Percentiles rank a stretch among this genome's conserved stretches.
Evolutionary conservation across 2,797 vertebrate genomes (phyloP).

Genomic region (Sarcoramphus papa): DNA sequence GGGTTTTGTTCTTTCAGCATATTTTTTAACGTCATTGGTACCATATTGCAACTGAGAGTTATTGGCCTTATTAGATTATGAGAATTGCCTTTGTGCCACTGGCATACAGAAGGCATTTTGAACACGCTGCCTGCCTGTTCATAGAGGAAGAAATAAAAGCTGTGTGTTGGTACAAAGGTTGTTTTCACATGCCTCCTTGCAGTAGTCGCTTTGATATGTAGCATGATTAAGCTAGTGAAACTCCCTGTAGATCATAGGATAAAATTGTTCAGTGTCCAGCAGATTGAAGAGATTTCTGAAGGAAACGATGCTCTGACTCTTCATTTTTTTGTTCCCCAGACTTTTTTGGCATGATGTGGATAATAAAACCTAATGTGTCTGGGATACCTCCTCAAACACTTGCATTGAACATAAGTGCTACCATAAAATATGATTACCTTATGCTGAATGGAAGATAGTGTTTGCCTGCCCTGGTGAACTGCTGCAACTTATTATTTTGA

Average conservation of each 20-base stretch:
- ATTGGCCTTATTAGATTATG: not conserved
- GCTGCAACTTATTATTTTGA: not conserved
- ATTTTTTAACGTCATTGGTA: not conserved
- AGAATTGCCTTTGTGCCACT: not conserved
- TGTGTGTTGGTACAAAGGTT: not conserved
- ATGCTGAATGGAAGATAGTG: not conserved
- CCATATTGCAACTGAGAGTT: not conserved
- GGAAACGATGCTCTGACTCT: not conserved
- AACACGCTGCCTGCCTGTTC: too few relatives aligned
- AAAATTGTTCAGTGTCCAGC: not conserved
- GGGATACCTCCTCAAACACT: not conserved
- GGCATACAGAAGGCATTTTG: not conserved
- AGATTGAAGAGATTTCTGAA: not conserved
- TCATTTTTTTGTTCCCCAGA: not conserved
- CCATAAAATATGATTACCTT: not conserved
- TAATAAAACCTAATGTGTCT: not conserved
- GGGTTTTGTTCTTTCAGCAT: not conserved
- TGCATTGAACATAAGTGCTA: not conserved
- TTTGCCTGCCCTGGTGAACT: not conserved
- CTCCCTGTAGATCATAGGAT: not conserved
- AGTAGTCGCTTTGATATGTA: not conserved
- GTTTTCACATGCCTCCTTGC: not conserved
- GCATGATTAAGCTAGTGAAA: not conserved
- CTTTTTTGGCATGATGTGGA: fast-evolving
- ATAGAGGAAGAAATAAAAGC: not conserved